A percentile compares a stretch with the other conserved stretches of the same genome.
Evolutionary conservation across 23 tunicate species (phyloP).

Genomic region (Corella eumyota): DNA sequence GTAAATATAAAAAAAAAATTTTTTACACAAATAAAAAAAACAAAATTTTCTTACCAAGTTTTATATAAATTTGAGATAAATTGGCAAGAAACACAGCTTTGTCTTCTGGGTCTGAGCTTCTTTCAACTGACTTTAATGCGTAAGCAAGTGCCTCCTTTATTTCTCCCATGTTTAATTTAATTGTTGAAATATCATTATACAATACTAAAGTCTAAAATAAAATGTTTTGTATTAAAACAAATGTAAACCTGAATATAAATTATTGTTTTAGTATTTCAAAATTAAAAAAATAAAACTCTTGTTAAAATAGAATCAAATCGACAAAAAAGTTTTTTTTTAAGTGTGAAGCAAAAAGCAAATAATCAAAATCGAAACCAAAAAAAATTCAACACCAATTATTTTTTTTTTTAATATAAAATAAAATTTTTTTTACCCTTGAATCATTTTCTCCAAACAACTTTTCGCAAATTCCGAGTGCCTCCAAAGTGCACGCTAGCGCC

Average conservation of each 20-base stretch:
- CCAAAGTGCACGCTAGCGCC: slow-evolving; percentile 42
- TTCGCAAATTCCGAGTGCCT: slow-evolving; percentile 47
- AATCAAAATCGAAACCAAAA: not conserved
- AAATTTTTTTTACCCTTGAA: slow-evolving; percentile 22
- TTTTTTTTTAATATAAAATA: too few species aligned
- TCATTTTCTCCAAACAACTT: slow-evolving; percentile 54
- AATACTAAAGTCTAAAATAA: slow-evolving; percentile 50
- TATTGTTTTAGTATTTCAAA: not conserved
- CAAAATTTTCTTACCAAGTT: slow-evolving; percentile 34
- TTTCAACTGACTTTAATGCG: slow-evolving; percentile 16
- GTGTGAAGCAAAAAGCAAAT: not conserved
- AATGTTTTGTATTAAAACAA: too few species aligned
- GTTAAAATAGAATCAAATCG: not conserved
- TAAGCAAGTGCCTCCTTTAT: slow-evolving; percentile 22
- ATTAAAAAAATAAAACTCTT: not conserved
- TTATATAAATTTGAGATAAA: slow-evolving; percentile 23
- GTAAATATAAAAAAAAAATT: too few species aligned
- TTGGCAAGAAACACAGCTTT: slow-evolving; percentile 66
- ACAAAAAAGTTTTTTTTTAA: not conserved
- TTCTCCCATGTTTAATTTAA: slow-evolving; percentile 22
- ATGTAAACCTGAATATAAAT: not conserved
- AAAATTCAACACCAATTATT: not conserved
- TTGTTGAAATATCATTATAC: slow-evolving; percentile 52
- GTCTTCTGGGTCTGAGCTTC: slow-evolving; percentile 9
- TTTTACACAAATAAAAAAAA: too few species aligned